phyloP scores from a whole-genome alignment of 2,888 invertebrate genomes.

The Lepidocyrtinus sp. region DNA sequence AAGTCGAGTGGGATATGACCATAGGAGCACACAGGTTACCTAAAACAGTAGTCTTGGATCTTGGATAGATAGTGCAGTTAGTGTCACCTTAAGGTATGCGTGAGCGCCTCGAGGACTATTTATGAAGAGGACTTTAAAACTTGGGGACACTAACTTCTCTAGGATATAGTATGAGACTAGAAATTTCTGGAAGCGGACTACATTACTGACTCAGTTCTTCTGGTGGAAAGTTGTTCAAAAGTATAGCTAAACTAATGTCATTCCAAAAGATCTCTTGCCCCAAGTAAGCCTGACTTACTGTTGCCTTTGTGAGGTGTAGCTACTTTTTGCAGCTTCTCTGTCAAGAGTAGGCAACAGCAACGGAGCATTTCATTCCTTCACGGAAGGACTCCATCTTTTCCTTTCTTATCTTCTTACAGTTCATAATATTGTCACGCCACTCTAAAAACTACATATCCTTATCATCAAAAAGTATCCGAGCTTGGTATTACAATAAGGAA shows the following conservation, averaged over 20 bases:
- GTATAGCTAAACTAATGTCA: constrained; percentile 30
- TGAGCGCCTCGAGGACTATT: constrained; percentile 9
- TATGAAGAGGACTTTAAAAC: not conserved
- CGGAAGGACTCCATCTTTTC: constrained; percentile 19
- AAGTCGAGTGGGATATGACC: not conserved
- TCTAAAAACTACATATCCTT: constrained; percentile 28
- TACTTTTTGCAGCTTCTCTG: constrained; percentile 35
- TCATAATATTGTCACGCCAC: constrained; percentile 52
- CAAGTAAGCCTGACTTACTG: constrained; percentile 44
- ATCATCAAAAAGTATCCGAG: too few species aligned
- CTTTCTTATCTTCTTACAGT: constrained; percentile 29
- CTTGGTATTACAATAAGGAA: too few species aligned
- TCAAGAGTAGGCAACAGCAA: constrained; percentile 16
- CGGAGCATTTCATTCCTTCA: not conserved
- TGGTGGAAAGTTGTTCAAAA: not conserved
- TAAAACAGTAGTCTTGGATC: constrained; percentile 5
- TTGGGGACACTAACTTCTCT: not conserved
- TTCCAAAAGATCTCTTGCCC: constrained; percentile 11
- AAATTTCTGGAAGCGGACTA: too few species aligned
- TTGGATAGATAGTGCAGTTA: constrained; percentile 14
- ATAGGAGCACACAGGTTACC: constrained; percentile 14
- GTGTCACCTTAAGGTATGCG: constrained; percentile 14
- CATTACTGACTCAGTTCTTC: not conserved
- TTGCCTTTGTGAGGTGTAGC: not conserved
- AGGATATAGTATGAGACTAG: not conserved